Evolutionary conservation across 1,140 invertebrate species (phyloP), one percentile per base, ranked within the genome.

Genomic region (Bombus waltoni): DNA sequence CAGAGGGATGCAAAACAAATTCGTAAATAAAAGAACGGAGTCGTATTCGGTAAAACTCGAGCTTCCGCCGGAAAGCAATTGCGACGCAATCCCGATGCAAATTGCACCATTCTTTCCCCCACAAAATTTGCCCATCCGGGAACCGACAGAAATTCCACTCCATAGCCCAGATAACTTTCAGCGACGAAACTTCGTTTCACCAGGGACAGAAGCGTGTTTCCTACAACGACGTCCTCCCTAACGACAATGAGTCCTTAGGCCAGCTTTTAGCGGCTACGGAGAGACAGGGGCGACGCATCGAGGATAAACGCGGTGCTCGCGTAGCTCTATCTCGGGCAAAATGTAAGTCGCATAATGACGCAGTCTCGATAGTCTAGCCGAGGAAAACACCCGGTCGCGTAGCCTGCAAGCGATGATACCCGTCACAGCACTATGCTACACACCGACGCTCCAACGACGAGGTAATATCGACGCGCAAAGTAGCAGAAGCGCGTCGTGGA

Each of bases 391-490:
- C 65, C n/a, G 28, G 68, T 75, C 38, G n/a, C 65, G 70, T 22
- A 65, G 70, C n/a, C 25, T 71, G 74, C 44, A 72, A 83, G 80
- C 32, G 57, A 38, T 9, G 57, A 18, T 44, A 71, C 42, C 82
- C 75, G 59, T 53, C 82, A 81, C 68, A 80, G 85, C 8, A n/a
- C 68, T 38, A 22, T 59, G 5, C 32, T 3, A 18, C 59, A 32
- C 80, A 28, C 38, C 68, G 78, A 71, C 32, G 18, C 74, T 53
- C 75, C 47, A 79, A 9, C 82, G 53, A 57, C 75, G 57, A 40
- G 57, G 22, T 88, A 78, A 88, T 44, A 76, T 89, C 83, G 83
- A 74, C 71, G 66, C 42, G 28, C 74, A 65, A 62, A 74, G 47
- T 57, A 70, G n/a, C 75, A n/a, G 72, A 57, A 75, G 35, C 70